Base-by-base conservation (phyloP, 2,113 vertebrate genomes). In the Eubucco bourcierii region DNA sequence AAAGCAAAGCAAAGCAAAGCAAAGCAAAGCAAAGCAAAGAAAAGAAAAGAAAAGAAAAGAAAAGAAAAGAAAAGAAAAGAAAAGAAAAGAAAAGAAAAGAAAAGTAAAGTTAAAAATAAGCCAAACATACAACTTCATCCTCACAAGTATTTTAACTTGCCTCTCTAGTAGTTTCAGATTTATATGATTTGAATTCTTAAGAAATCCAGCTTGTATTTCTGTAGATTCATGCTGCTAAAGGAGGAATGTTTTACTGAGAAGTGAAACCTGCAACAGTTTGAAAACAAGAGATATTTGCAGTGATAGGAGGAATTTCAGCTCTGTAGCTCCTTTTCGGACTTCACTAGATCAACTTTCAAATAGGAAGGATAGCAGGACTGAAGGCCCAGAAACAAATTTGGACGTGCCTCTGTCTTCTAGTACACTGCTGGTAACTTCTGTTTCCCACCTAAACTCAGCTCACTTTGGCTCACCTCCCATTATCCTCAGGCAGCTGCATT, bases 121-220 rank as follows among this genome's bases (percentile, higher is more conserved):
- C 67, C 55, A 58, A 90, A 65, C 71, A 90, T 90, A 94, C 53
- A 88, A 92, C 90, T 52, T 59, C 84, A 94, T 71, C 71, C 74
- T 93, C 80, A 86, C 75, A 89, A 95, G 56, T 96, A 80, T 95
- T 95, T 86, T 50, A 83, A 92, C 84, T 41, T 84, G 55, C 65
- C 92, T 85, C 66, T 87, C 34, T 86, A 59, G 59, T 90, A 58
- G 9, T 85, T 93, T 85, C 68, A 82, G 53, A 60, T 64, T 87
- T 64, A 7, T n/a, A 53, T 85, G 83, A 76, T 34, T 89, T 61
- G 23, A 76, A 64, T 34, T 4, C 25, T 80, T 65, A 47, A 53
- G 60, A 60, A 85, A 80, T 72, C 25, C 3, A 15, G 67, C 29
- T 63, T 73, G 64, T 65, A 47, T 61, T 84, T 82, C 34, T 56